These are phyloP conservation scores for Pachymerium ferrugineum DNA, from an alignment of 2,888 invertebrate species.

Conservation along the genomic window DNA sequence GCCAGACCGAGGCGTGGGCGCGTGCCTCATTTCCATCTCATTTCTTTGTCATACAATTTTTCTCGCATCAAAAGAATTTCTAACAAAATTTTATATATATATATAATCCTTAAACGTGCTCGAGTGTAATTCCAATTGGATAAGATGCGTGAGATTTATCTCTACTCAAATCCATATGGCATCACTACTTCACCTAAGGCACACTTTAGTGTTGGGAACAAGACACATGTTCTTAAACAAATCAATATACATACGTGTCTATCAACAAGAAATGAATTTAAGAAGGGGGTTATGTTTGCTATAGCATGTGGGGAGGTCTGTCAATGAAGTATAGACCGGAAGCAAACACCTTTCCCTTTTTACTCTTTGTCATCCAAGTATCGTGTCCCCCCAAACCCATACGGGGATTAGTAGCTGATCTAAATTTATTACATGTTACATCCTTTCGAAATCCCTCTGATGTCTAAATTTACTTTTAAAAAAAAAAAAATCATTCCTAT, in stretches of 20 bases:
- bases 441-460: conserved; percentile 6
- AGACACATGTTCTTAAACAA: not conserved
- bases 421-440: conserved; percentile 19
- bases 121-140: not conserved
- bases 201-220: not conserved
- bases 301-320: conserved; percentile 20
- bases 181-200: not conserved
- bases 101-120: not conserved
- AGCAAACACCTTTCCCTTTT: conserved; percentile 18
- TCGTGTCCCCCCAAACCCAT: not conserved
- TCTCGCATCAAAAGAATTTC: not conserved
- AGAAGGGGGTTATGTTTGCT: conserved; percentile 24
- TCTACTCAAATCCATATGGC: not conserved
- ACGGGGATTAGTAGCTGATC: conserved; percentile 12
- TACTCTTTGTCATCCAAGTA: not conserved
- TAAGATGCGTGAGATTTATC: conserved; percentile 12
- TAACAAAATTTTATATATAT: not conserved
- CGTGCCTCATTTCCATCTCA: conserved; percentile 3
- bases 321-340: conserved; percentile 9
- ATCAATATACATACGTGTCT: not conserved
- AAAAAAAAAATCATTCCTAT: not conserved
- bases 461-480: not conserved
- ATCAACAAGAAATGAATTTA: not conserved
- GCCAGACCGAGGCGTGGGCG: not conserved
- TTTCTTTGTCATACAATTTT: not conserved